phyloP scores from a whole-genome alignment of 1,140 invertebrate species.

The Ostrea denselamellosa region DNA sequence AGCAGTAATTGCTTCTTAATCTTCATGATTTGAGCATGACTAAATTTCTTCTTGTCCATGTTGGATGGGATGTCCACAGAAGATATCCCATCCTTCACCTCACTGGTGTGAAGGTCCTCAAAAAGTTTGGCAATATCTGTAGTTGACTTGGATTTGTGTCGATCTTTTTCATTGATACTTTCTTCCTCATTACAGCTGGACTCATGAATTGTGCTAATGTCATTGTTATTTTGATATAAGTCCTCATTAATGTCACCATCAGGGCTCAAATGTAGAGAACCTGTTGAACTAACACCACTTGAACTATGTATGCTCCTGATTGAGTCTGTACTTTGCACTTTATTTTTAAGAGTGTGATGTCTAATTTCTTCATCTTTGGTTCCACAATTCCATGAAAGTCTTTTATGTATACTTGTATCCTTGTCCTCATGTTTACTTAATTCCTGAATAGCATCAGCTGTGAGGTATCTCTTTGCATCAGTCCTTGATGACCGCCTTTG shows the following conservation, averaged over 20 bases:
- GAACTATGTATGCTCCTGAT: constrained; percentile 79
- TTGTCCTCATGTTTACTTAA: constrained; percentile 80
- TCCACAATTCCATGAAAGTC: constrained; percentile 85
- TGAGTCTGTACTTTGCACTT: constrained; percentile 78
- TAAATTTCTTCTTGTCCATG: constrained; percentile 67
- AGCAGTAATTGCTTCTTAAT: constrained; percentile 80
- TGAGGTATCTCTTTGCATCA: constrained; percentile 82
- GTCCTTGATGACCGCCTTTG: constrained; percentile 80
- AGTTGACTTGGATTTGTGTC: constrained; percentile 70
- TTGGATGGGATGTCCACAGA: constrained; percentile 79
- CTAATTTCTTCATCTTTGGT: constrained; percentile 71
- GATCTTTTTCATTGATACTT: constrained; percentile 55
- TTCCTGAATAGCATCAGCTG: constrained; percentile 85
- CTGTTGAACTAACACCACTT: constrained; percentile 81
- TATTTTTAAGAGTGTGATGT: constrained; percentile 63
- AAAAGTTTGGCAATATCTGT: constrained; percentile 72
- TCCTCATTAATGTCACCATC: constrained; percentile 76
- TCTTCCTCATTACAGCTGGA: constrained; percentile 47
- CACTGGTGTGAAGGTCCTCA: constrained; percentile 67
- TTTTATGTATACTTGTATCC: constrained; percentile 84
- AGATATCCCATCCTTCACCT: constrained; percentile 79
- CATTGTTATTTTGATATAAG: constrained; percentile 54
- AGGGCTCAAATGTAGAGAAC: constrained; percentile 79
- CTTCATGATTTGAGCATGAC: constrained; percentile 76
- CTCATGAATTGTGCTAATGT: constrained; percentile 59